Evolutionary conservation across 2,888 invertebrate genomes (phyloP), one percentile per base, ranked within the genome.

Genomic region (Timema podura): DNA sequence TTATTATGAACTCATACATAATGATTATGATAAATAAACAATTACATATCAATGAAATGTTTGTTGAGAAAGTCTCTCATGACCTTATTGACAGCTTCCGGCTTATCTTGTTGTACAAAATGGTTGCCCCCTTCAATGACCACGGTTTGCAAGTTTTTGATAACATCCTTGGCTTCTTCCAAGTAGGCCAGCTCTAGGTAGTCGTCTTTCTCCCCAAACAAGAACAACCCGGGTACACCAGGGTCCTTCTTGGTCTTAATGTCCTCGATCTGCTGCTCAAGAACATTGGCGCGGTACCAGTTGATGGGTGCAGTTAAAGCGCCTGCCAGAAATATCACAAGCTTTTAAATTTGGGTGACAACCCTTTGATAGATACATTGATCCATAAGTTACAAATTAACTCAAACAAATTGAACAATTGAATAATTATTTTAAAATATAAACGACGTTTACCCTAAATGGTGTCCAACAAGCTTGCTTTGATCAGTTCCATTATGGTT

Each of bases 71-170:
- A 87, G 11, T 83, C 81, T 76, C 80, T 80, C n/a, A 87, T 83
- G 10, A 83, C 71, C 70, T 80, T 80, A 75, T 87, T 87, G 2
- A 85, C 82, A 79, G 80, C 81, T 6, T 77, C 82, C 0, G 86
- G 86, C 16, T 82, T 82, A 74, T 86, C 85, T 78, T 86, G 85
- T 71, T 86, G 87, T 49, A 85, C 78, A 74, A 85, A 87, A 77
- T 87, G 87, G 11, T 82, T 81, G 13, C 81, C 83, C 15, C 80
- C 79, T 45, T 83, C 79, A 5, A 87, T 74, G 3, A 84, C 77
- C 30, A 78, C 77, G 0, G 83, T 82, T 74, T 84, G 82, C 45
- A 86, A 79, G 66, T 80, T 77, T 1, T 80, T 77, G 72, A 84
- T 84, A 70, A 81, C 79, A 44, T 81, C 77, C 75, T 83, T 81